phyloP scores from a whole-genome alignment of 2,888 invertebrate species.

The Rhamnusium bicolor region DNA sequence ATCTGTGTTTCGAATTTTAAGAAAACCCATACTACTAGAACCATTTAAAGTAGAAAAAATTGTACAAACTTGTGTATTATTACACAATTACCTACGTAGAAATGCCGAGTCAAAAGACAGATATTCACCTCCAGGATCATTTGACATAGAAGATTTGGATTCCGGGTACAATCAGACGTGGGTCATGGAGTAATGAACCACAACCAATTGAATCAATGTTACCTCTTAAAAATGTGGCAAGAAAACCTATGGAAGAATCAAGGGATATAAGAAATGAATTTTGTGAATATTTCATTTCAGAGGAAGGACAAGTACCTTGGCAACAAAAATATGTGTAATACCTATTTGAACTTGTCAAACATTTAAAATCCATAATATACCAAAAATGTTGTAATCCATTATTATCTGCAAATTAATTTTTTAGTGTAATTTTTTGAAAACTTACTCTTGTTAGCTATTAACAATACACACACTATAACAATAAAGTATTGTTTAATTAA shows the following conservation, averaged over 20 bases:
- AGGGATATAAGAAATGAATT: slow-evolving; percentile 62
- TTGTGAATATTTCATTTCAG: slow-evolving; percentile 63
- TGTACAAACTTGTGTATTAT: neutral
- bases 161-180: neutral
- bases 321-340: neutral
- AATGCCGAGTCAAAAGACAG: neutral
- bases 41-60: neutral
- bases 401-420: too few species aligned
- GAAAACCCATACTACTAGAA: slow-evolving; percentile 1
- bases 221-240: slow-evolving; percentile 21
- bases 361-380: neutral
- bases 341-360: neutral
- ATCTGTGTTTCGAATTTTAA: neutral
- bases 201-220: slow-evolving; percentile 21
- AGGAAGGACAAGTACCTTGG: neutral
- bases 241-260: slow-evolving; percentile 7
- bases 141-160: slow-evolving; percentile 26
- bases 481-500: neutral
- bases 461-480: too few species aligned
- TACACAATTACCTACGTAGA: slow-evolving; percentile 6
- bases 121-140: slow-evolving; percentile 19
- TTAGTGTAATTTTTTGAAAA: too few species aligned
- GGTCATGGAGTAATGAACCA: slow-evolving; percentile 9
- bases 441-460: too few species aligned
- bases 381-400: neutral